phyloP scores from a whole-genome alignment of 2,113 vertebrate genomes.

The Hiodon tergisus region DNA sequence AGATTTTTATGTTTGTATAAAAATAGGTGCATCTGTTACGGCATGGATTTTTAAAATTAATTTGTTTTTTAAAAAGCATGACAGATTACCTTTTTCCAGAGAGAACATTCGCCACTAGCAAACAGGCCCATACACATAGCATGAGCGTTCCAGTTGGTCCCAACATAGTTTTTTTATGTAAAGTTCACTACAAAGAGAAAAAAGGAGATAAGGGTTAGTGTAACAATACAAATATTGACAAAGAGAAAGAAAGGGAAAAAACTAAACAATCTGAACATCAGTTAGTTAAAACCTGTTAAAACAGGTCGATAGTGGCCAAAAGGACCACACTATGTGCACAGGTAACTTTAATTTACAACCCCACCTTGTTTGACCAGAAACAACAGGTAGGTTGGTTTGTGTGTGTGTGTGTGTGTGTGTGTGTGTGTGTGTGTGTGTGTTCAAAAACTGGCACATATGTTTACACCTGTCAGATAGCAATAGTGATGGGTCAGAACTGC shows the following conservation, averaged over 20 bases:
- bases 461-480: not conserved
- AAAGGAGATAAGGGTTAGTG: conserved; percentile 30
- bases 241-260: not conserved
- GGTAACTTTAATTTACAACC: conserved; percentile 13
- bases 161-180: conserved; percentile 71
- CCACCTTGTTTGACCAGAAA: not conserved
- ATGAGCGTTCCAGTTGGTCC: conserved; percentile 68
- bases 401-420: not conserved
- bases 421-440: not conserved
- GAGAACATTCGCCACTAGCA: conserved; percentile 68
- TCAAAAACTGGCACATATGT: not conserved
- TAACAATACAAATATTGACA: not conserved
- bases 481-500: not conserved
- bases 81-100: conserved; percentile 82
- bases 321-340: not conserved
- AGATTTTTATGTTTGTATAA: conserved; percentile 2
- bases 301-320: not conserved
- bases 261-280: too few relatives aligned
- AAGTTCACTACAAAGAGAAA: conserved; percentile 72
- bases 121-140: conserved; percentile 80
- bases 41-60: not conserved
- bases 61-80: conserved; percentile 22
- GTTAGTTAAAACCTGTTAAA: too few relatives aligned
- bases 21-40: not conserved
- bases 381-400: not conserved